Percentiles rank a stretch among this genome's conserved stretches.
phyloP scores from a whole-genome alignment of 2,797 vertebrate genomes.

The Lepus oiostolus region DNA sequence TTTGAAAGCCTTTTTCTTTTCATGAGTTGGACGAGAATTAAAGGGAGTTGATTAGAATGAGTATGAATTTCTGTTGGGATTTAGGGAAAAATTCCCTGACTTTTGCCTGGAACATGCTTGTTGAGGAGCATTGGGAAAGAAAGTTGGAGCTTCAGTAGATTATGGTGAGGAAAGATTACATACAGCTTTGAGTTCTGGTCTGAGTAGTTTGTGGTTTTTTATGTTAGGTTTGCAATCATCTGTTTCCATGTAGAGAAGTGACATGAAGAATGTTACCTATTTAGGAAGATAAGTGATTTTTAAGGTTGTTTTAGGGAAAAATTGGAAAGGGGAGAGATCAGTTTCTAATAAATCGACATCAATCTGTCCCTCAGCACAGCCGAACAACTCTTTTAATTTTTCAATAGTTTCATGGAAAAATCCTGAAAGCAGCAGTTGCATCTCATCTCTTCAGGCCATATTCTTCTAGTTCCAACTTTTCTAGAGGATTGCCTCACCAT shows the following conservation, averaged over 20 bases:
- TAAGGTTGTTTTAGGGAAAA: not conserved
- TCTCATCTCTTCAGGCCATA: not conserved
- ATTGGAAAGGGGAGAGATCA: not conserved
- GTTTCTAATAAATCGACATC: not conserved
- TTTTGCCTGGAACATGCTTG: not conserved
- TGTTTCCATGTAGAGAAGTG: constrained; percentile 13
- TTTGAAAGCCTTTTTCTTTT: not conserved
- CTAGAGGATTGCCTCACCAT: not conserved
- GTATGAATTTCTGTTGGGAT: not conserved
- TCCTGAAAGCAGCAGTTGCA: not conserved
- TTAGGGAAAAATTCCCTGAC: not conserved
- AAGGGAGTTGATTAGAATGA: not conserved
- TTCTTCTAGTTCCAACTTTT: not conserved
- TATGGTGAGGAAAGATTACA: not conserved
- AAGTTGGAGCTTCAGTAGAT: not conserved
- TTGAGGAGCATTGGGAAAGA: not conserved
- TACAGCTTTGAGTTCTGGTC: not conserved
- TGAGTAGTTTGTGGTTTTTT: not conserved
- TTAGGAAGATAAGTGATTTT: not conserved
- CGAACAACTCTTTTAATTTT: constrained; percentile 13
- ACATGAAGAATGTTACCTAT: not conserved
- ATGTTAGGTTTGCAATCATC: not conserved
- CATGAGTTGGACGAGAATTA: not conserved
- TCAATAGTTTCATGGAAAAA: not conserved
- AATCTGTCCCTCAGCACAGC: not conserved